These are phyloP conservation scores for Chaetops frenatus DNA, from an alignment of 2,113 vertebrate genomes.

Conservation along the genomic window DNA sequence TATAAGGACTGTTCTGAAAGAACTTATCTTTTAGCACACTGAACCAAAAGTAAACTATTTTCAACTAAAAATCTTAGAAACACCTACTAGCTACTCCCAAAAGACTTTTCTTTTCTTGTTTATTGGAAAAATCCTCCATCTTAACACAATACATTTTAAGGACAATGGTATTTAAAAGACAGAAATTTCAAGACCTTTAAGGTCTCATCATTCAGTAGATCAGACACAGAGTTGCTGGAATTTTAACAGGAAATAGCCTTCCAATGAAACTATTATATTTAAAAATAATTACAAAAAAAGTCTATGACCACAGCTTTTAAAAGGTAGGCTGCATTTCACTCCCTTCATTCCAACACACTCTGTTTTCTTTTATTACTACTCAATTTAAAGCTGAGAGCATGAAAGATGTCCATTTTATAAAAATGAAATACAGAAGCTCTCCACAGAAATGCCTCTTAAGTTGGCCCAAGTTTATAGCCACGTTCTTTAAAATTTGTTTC, in stretches of 20 bases:
- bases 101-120: constrained; percentile 6
- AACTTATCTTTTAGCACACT: background rate
- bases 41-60: background rate
- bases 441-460: background rate
- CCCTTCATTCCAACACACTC: background rate
- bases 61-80: background rate
- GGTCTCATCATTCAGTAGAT: background rate
- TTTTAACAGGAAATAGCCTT: background rate
- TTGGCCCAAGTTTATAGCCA: background rate
- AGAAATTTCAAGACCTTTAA: background rate
- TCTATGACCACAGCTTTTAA: background rate
- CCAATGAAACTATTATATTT: background rate
- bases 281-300: background rate
- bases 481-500: background rate
- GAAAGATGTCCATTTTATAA: background rate
- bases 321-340: background rate
- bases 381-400: background rate
- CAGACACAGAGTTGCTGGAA: background rate
- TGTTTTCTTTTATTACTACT: background rate
- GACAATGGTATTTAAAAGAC: constrained; percentile 4
- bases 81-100: background rate
- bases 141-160: background rate
- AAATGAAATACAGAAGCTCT: background rate
- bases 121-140: background rate
- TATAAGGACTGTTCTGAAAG: background rate